Conservation (phyloP, 2,888 invertebrate genomes). For the Acleris cristana region DNA sequence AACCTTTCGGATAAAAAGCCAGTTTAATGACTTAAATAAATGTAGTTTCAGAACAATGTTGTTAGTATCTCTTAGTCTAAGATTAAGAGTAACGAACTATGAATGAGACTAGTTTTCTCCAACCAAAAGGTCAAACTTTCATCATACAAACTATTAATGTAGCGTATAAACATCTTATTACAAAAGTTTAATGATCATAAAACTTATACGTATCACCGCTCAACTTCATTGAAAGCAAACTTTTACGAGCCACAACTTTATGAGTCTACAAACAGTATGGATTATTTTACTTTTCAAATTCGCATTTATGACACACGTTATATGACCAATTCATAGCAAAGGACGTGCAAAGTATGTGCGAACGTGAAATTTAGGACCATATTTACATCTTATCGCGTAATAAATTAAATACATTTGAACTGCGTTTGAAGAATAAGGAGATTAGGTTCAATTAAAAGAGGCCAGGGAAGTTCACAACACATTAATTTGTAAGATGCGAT, state of each 20-base stretch:
- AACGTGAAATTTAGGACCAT: constrained; percentile 7
- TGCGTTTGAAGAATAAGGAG: too few species aligned
- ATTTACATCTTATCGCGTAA: not conserved
- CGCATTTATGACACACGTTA: constrained; percentile 18
- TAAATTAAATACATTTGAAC: too few species aligned
- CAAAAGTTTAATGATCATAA: constrained; percentile 33
- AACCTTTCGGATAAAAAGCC: too few species aligned
- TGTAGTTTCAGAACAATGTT: not conserved
- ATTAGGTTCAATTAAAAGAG: too few species aligned
- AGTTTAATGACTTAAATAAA: too few species aligned
- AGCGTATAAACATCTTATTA: constrained; percentile 31
- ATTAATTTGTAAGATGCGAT: too few species aligned
- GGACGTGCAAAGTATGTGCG: not conserved
- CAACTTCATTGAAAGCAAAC: constrained; percentile 32
- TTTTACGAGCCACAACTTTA: constrained; percentile 31
- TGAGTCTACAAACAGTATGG: constrained; percentile 14
- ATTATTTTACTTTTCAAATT: constrained; percentile 24
- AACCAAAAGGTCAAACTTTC: not conserved
- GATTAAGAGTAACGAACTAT: not conserved
- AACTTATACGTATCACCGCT: constrained; percentile 32
- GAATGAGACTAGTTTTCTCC: not conserved
- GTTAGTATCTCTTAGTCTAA: not conserved
- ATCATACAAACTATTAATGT: constrained; percentile 22
- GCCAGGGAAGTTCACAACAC: too few species aligned
- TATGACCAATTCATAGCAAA: not conserved